A percentile compares a stretch with the other conserved stretches of the same genome.
These are phyloP conservation scores for Mylabris sibirica DNA, from an alignment of 2,888 invertebrate genomes.

Conservation along the genomic window DNA sequence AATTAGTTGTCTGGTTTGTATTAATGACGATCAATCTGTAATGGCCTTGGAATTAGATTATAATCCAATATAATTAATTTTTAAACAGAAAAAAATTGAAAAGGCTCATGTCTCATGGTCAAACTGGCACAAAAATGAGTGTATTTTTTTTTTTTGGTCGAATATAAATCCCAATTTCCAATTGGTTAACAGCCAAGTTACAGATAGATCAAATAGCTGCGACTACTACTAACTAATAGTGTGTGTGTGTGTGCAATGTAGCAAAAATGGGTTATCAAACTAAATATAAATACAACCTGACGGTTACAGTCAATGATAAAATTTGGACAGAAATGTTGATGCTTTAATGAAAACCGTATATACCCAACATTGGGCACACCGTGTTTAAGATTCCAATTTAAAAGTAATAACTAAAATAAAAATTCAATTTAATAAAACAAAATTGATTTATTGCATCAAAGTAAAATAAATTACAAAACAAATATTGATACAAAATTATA, in stretches of 20 bases:
- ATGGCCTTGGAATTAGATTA: constrained; percentile 2
- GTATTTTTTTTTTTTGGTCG: not conserved
- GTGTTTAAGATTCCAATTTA: no score
- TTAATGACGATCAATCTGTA: not conserved
- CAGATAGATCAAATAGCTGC: not conserved
- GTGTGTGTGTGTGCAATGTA: not conserved
- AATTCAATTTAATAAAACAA: not conserved
- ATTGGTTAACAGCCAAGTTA: not conserved
- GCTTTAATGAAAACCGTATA: not conserved
- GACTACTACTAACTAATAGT: not conserved
- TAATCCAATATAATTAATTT: not conserved
- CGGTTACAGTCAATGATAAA: not conserved
- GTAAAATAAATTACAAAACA: not conserved
- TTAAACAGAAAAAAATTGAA: not conserved
- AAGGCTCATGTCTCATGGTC: constrained; percentile 7
- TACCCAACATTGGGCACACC: no score
- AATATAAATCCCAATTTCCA: not conserved
- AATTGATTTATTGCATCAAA: not conserved
- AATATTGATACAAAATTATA: not conserved
- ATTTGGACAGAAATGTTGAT: not conserved
- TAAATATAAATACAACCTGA: constrained; percentile 7
- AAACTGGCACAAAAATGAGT: not conserved
- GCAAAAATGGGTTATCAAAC: constrained; percentile 6
- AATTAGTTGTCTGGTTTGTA: not conserved
- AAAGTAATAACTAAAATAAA: not conserved